A percentile compares a stretch with the other conserved stretches of the same genome.
Conservation (phyloP, 2,797 vertebrate genomes). For the Propithecus deckenii region DNA sequence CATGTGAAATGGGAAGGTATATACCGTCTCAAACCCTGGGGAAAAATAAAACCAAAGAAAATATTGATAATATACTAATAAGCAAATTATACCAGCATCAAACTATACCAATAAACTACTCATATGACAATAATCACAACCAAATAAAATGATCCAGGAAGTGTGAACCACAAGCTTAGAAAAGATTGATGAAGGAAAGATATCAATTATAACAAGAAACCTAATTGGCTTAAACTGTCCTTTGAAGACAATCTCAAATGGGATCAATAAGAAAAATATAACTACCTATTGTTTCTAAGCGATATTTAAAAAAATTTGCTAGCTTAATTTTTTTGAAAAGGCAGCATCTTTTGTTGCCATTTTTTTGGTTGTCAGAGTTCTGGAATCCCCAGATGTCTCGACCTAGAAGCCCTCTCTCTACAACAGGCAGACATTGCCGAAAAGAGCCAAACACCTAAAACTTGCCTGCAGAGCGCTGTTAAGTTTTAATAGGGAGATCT, state of each 20-base stretch:
- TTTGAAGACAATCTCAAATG: background rate
- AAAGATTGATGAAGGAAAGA: background rate
- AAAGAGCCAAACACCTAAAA: background rate
- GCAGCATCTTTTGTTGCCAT: background rate
- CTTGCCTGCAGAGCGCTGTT: background rate
- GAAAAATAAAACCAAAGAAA: slow-evolving; percentile 6
- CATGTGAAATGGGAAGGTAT: background rate
- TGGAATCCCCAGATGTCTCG: background rate
- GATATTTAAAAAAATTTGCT: background rate
- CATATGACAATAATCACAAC: background rate
- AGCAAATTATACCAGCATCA: background rate
- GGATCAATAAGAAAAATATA: background rate
- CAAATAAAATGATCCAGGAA: background rate
- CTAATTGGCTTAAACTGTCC: background rate
- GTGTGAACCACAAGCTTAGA: background rate
- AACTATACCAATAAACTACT: background rate
- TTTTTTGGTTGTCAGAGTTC: background rate
- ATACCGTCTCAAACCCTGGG: background rate
- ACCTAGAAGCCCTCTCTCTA: background rate
- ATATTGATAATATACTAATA: background rate
- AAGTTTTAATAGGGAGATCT: background rate
- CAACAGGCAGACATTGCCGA: background rate
- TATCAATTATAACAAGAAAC: background rate
- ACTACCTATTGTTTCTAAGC: background rate
- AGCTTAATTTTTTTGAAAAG: background rate